Evolutionary conservation across 2,113 vertebrate genomes (phyloP), one percentile per base, ranked within the genome.

Genomic region (Fulmarus glacialis): DNA sequence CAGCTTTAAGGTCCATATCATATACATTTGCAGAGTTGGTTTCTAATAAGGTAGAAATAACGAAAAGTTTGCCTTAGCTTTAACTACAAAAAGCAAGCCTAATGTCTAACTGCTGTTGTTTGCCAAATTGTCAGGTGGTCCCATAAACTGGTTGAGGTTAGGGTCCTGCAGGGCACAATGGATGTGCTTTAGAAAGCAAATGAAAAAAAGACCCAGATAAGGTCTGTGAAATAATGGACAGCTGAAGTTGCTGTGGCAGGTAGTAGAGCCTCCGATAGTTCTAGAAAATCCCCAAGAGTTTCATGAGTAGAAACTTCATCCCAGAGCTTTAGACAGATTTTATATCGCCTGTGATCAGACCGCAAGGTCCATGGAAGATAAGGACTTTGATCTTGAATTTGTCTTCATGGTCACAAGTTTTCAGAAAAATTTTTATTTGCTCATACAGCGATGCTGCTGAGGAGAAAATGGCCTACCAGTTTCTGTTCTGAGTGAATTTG

Each of bases 401-500:
- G 4, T 78, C 67, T 78, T 75, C 23, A 11, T 19, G 62, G 43
- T 52, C n/a, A 42, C 1, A 8, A 50, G 20, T 72, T 85, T 85
- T 82, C 52, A 66, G 73, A 89, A 87, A 20, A 58, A 30, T 9
- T 38, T 71, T 62, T 3, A 52, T 77, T 68, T 92, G 26, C 23
- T 88, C 14, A 21, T 48, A 32, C 12, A 55, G 12, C 0, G 0
- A 10, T 26, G 12, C 30, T 81, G 32, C 70, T 82, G 43, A 93
- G 73, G 59, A 71, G 64, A 78, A 89, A 94, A 78, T 87, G 59
- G 42, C 50, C 59, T 74, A 73, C 27, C 21, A 18, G 32, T 59
- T 81, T 78, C 85, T 81, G 32, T 92, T 77, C 53, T 63, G 67
- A 91, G 26, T 40, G 55, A 71, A 72, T 91, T 68, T 97, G 30